A percentile compares a stretch with the other conserved stretches of the same genome.
phyloP scores from a whole-genome alignment of 2,888 invertebrate genomes.

The Deladenus siricidicola region DNA sequence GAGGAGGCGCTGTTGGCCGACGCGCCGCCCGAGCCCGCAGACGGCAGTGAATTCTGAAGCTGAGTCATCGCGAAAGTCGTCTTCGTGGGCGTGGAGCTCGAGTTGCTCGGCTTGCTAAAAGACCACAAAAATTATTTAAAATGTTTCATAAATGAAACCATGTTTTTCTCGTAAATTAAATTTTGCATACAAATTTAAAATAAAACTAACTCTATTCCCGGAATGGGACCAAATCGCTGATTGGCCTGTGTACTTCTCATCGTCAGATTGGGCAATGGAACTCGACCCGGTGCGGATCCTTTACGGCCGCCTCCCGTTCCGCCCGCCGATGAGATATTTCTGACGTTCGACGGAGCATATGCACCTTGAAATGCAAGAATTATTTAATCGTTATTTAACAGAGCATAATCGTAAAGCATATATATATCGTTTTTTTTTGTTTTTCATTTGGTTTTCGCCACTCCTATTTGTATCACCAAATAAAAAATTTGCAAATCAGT shows the following conservation, averaged over 20 bases:
- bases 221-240: conserved; percentile 15
- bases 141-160: too few relatives aligned
- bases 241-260: conserved; percentile 11
- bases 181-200: too few relatives aligned
- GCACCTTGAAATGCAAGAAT: too few relatives aligned
- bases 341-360: neutral
- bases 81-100: neutral
- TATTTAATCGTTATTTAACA: too few relatives aligned
- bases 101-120: neutral
- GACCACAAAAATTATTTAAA: neutral
- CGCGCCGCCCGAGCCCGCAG: conserved; percentile 9
- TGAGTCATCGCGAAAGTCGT: conserved; percentile 17
- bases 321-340: conserved; percentile 3
- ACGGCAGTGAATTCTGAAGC: conserved; percentile 20
- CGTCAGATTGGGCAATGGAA: conserved; percentile 23
- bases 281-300: conserved; percentile 29
- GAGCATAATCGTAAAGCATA: too few relatives aligned
- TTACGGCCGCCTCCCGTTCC: conserved; percentile 19
- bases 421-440: too few relatives aligned
- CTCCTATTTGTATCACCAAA: too few relatives aligned
- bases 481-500: neutral
- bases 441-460: too few relatives aligned
- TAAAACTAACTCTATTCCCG: conserved; percentile 11
- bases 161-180: too few relatives aligned
- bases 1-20: too few relatives aligned